phyloP scores from a whole-genome alignment of 2,797 vertebrate genomes.

The Crypturellus tataupa region DNA sequence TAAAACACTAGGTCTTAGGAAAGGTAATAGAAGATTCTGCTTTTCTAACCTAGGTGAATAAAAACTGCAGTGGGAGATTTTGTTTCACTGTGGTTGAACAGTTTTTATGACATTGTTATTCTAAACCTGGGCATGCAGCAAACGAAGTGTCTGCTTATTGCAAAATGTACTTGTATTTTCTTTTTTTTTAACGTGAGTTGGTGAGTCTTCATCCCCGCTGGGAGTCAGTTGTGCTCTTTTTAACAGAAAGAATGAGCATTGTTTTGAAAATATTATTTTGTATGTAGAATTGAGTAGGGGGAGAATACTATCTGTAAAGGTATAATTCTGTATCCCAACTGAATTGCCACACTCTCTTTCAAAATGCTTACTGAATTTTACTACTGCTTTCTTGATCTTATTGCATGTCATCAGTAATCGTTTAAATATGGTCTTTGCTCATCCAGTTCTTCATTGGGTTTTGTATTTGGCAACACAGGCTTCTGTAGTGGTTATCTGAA shows the following conservation, averaged over 20 bases:
- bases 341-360: not conserved
- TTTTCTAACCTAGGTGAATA: not conserved
- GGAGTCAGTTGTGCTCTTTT: not conserved
- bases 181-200: not conserved
- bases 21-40: not conserved
- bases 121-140: not conserved
- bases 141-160: not conserved
- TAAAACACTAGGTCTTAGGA: not conserved
- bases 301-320: conserved; percentile 5
- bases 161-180: not conserved
- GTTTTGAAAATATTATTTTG: conserved; percentile 28
- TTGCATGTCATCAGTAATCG: conserved; percentile 33
- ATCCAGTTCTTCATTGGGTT: not conserved
- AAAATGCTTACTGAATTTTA: not conserved
- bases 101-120: not conserved
- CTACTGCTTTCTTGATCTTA: conserved; percentile 34
- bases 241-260: not conserved
- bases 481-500: not conserved
- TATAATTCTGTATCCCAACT: not conserved
- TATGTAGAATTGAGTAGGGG: not conserved
- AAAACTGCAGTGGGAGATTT: not conserved
- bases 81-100: not conserved
- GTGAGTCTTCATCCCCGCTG: not conserved
- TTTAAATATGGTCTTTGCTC: not conserved
- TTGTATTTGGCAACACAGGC: conserved; percentile 19